Conservation (phyloP, 2,797 vertebrate genomes). For the Phoebastria nigripes region DNA sequence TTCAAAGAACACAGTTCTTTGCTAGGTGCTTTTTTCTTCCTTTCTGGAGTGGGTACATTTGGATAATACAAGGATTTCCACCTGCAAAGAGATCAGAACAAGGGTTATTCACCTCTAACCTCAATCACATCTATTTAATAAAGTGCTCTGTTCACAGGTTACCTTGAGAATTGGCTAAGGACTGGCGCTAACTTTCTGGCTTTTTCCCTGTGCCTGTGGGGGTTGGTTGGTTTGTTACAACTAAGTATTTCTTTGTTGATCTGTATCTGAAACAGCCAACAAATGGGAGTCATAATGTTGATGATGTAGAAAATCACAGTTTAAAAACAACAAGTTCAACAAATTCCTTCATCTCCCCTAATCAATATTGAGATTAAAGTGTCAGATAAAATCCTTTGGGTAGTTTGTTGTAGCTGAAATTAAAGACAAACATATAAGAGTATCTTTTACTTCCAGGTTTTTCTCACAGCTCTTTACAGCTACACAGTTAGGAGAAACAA, state of each 20-base stretch:
- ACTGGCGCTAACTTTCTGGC: not conserved
- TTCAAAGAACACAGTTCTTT: not conserved
- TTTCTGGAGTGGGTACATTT: not conserved
- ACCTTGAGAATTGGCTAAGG: not conserved
- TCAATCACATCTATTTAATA: not conserved
- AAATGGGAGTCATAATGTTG: not conserved
- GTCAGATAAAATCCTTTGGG: not conserved
- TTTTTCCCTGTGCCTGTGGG: not conserved
- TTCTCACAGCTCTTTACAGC: not conserved
- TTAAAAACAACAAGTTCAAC: not conserved
- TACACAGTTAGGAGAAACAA: not conserved
- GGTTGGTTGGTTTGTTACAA: not conserved
- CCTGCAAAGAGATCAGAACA: not conserved
- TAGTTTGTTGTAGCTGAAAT: not conserved
- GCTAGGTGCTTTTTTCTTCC: not conserved
- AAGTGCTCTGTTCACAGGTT: not conserved
- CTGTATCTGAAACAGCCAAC: not conserved
- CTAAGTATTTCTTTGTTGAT: not conserved
- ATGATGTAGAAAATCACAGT: slow-evolving; percentile 4
- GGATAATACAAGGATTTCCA: not conserved
- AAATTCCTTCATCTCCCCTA: not conserved
- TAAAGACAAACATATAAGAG: not conserved
- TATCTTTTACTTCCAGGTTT: not conserved
- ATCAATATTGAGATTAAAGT: slow-evolving; percentile 13
- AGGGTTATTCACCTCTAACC: not conserved